A percentile compares a stretch with the other conserved stretches of the same genome.
Evolutionary conservation across 2,888 invertebrate genomes (phyloP).

Genomic region (Folsomia candida): DNA sequence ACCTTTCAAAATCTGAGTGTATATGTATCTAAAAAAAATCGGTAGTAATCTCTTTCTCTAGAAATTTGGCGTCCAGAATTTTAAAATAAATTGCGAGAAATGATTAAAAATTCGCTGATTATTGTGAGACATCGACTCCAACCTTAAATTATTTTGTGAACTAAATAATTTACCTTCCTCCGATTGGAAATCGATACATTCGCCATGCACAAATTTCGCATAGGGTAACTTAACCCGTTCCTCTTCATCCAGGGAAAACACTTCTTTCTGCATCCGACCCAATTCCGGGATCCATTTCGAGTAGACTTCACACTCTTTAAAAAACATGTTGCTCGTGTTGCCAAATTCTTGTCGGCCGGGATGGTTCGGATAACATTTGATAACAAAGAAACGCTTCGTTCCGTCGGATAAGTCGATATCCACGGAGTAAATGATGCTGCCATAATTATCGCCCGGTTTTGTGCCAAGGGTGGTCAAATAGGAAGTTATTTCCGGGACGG

Average conservation of each 20-base stretch:
- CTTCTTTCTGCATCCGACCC: slow-evolving; percentile 24
- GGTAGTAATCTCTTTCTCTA: too few relatives aligned
- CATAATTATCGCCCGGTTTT: neutral
- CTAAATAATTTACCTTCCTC: too few relatives aligned
- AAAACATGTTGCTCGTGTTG: neutral
- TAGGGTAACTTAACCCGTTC: neutral
- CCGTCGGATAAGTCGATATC: neutral
- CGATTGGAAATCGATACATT: slow-evolving; percentile 7
- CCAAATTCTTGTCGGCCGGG: neutral
- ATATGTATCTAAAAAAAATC: too few relatives aligned
- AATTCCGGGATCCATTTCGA: slow-evolving; percentile 23
- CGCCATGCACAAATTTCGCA: slow-evolving; percentile 3
- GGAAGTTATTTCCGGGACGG: neutral
- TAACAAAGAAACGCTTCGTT: neutral
- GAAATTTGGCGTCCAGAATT: too few relatives aligned
- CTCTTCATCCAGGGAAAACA: too few relatives aligned
- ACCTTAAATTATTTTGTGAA: too few relatives aligned
- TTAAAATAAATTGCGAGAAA: too few relatives aligned
- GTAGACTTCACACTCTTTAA: slow-evolving; percentile 21
- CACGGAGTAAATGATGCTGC: neutral
- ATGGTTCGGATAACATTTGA: slow-evolving; percentile 1
- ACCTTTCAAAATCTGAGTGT: too few relatives aligned
- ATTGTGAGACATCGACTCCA: too few relatives aligned
- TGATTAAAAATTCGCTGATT: too few relatives aligned
- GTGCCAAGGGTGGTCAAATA: neutral